Evolutionary conservation across 1,140 invertebrate species (phyloP).

Genomic region (Neodiprion fabricii): DNA sequence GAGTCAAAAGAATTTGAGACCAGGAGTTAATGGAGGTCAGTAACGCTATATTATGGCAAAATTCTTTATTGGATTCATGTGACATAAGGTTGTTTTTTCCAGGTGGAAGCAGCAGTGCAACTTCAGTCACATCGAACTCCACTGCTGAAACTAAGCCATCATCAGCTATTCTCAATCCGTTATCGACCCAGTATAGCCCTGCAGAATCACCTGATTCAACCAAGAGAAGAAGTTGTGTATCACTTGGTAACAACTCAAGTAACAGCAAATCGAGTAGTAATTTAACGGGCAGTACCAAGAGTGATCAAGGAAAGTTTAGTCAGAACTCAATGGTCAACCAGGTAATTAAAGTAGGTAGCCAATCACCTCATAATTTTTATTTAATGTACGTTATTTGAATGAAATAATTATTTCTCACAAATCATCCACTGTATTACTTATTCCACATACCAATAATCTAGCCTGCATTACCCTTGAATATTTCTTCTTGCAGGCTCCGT

Average conservation of each 20-base stretch:
- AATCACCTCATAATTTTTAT: not conserved
- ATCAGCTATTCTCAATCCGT: slow-evolving; percentile 67
- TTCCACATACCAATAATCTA: slow-evolving; percentile 27
- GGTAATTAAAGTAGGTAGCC: slow-evolving; percentile 49
- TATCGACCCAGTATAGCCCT: slow-evolving; percentile 59
- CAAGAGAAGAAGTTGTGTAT: slow-evolving; percentile 75
- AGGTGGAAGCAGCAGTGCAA: slow-evolving; percentile 66
- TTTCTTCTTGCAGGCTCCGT: slow-evolving; percentile 54
- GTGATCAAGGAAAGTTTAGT: slow-evolving; percentile 65
- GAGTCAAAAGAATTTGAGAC: slow-evolving; percentile 52
- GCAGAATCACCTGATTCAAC: slow-evolving; percentile 72
- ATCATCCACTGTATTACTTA: not conserved
- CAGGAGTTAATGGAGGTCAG: slow-evolving; percentile 46
- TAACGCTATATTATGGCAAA: slow-evolving; percentile 15
- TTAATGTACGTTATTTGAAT: not conserved
- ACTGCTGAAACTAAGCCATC: slow-evolving; percentile 75
- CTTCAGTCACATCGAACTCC: slow-evolving; percentile 69
- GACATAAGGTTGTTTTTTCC: slow-evolving; percentile 13
- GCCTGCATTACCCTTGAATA: slow-evolving; percentile 28
- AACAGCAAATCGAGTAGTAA: slow-evolving; percentile 78
- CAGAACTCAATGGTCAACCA: slow-evolving; percentile 57
- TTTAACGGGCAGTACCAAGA: slow-evolving; percentile 71
- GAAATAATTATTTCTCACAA: not conserved
- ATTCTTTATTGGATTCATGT: slow-evolving; percentile 27
- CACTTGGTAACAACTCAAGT: slow-evolving; percentile 72